Percentiles rank a stretch among this genome's conserved stretches.
phyloP scores from a whole-genome alignment of 2,113 vertebrate genomes.

The Thalassarche chlororhynchos region DNA sequence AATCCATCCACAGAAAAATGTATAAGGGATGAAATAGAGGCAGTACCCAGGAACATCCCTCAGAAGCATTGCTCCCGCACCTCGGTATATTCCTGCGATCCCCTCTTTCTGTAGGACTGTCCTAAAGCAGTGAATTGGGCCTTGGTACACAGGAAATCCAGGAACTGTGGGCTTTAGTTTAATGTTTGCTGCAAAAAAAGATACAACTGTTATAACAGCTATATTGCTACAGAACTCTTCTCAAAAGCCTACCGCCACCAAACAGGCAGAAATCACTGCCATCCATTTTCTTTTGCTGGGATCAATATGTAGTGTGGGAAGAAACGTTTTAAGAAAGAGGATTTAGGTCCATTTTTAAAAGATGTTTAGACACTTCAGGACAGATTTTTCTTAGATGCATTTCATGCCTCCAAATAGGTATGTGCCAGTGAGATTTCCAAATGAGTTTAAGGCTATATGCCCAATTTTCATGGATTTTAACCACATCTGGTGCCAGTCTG shows the following conservation, averaged over 20 bases:
- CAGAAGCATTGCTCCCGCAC: constrained; percentile 88
- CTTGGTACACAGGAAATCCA: constrained; percentile 78
- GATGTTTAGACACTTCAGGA: not conserved
- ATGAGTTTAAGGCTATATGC: not conserved
- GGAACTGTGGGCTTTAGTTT: constrained; percentile 70
- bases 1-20: constrained; percentile 83
- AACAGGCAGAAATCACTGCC: not conserved
- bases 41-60: constrained; percentile 92
- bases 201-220: not conserved
- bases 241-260: not conserved
- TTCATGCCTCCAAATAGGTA: not conserved
- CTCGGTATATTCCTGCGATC: constrained; percentile 88
- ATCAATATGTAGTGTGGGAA: not conserved
- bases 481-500: not conserved
- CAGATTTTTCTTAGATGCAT: not conserved
- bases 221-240: not conserved
- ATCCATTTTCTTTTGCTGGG: not conserved
- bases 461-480: not conserved
- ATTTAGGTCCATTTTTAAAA: not conserved
- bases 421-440: not conserved
- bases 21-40: constrained; percentile 93
- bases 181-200: constrained; percentile 68
- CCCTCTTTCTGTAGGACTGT: constrained; percentile 87
- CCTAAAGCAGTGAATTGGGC: constrained; percentile 89
- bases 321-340: not conserved